Conservation (phyloP, 2,888 invertebrate species). For the Dryomyza anilis region DNA sequence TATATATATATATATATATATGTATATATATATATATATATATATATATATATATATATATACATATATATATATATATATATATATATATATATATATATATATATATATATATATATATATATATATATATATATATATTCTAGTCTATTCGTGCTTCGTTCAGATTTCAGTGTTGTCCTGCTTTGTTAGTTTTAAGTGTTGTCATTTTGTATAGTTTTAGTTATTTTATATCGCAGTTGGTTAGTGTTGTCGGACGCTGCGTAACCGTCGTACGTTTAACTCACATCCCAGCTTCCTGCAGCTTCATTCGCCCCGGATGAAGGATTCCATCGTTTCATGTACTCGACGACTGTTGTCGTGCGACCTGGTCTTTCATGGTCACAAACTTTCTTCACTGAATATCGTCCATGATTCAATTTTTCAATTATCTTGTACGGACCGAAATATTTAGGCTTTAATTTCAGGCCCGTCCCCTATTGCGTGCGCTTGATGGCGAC, state of each 20-base stretch:
- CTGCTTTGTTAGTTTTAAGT: too few relatives aligned
- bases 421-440: slow-evolving; percentile 18
- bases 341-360: slow-evolving; percentile 24
- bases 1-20: background rate
- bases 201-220: too few relatives aligned
- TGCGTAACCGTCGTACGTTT: background rate
- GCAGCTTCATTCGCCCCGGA: slow-evolving; percentile 31
- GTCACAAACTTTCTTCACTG: slow-evolving; percentile 16
- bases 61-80: background rate
- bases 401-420: slow-evolving; percentile 14
- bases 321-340: slow-evolving; percentile 29
- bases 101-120: background rate
- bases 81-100: background rate
- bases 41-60: background rate
- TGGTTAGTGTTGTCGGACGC: background rate
- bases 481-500: slow-evolving; percentile 33
- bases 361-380: slow-evolving; percentile 15
- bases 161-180: background rate
- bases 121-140: background rate
- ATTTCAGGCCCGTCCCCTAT: slow-evolving; percentile 24
- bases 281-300: slow-evolving; percentile 30
- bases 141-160: background rate
- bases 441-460: slow-evolving; percentile 21
- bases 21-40: background rate
- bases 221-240: background rate